Conservation (phyloP, 1,140 invertebrate genomes). For the Caenorhabditis latens region DNA sequence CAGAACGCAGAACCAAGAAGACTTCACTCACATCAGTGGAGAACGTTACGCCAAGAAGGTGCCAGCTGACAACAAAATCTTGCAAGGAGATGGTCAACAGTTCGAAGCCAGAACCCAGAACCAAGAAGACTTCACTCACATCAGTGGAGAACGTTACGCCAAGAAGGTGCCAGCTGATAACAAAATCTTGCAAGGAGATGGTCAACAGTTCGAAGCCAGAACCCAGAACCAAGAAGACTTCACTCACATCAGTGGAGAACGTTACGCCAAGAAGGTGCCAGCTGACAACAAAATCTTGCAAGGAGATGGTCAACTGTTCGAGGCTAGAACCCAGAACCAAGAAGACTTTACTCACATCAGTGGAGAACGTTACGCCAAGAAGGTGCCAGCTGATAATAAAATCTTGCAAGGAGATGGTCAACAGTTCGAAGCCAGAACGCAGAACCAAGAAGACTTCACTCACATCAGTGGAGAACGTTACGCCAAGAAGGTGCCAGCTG, state of each 20-base stretch:
- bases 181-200: neutral
- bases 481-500: slow-evolving; percentile 12
- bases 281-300: slow-evolving; percentile 1
- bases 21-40: slow-evolving; percentile 42
- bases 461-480: slow-evolving; percentile 32
- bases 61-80: slow-evolving; percentile 10
- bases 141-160: slow-evolving; percentile 42
- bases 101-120: slow-evolving; percentile 35
- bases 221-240: slow-evolving; percentile 60
- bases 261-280: slow-evolving; percentile 22
- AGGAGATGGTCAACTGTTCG: too few relatives aligned
- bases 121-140: slow-evolving; percentile 55
- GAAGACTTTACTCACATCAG: slow-evolving; percentile 47
- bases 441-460: slow-evolving; percentile 58
- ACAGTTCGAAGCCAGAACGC: slow-evolving; percentile 1
- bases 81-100: too few relatives aligned
- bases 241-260: slow-evolving; percentile 20
- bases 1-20: slow-evolving; percentile 56
- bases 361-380: slow-evolving; percentile 46
- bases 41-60: slow-evolving; percentile 38
- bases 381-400: neutral
- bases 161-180: slow-evolving; percentile 9
- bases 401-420: neutral
- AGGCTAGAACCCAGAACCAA: slow-evolving; percentile 41
- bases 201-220: too few relatives aligned